Evolutionary conservation across 2,113 vertebrate species (phyloP).

Genomic region (Prinia subflava): DNA sequence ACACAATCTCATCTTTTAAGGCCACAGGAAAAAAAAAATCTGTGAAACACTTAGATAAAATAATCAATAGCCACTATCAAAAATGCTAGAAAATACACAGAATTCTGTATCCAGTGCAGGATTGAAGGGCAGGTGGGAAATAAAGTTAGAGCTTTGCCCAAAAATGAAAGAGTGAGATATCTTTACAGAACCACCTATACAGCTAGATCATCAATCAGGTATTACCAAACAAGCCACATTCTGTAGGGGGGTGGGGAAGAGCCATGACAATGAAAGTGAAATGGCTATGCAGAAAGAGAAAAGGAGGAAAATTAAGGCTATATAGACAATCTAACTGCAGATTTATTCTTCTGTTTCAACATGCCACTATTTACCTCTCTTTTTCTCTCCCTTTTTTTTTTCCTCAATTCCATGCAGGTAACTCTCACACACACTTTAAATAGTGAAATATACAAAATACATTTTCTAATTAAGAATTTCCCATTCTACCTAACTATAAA

Average conservation of each 20-base stretch:
- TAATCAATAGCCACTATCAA: neutral
- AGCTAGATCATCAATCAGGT: neutral
- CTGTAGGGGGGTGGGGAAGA: accelerated
- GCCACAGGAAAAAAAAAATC: neutral
- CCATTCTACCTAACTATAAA: neutral
- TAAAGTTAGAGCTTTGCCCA: neutral
- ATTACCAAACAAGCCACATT: neutral
- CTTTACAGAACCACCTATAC: neutral
- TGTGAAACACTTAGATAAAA: neutral
- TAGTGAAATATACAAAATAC: neutral
- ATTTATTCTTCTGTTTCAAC: neutral
- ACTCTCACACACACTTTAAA: neutral
- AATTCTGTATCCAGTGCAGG: neutral
- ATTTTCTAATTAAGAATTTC: neutral
- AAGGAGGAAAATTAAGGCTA: neutral
- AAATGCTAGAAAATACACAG: neutral
- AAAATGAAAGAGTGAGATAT: neutral
- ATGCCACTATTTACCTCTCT: neutral
- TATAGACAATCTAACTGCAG: neutral
- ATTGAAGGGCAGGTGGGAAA: neutral
- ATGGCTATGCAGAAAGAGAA: neutral
- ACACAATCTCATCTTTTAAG: neutral
- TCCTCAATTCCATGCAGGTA: neutral
- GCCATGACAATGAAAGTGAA: neutral
- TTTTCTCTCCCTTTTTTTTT: neutral